Evolutionary conservation across 2,888 invertebrate species (phyloP).

Genomic region (Trachelus tabidus): DNA sequence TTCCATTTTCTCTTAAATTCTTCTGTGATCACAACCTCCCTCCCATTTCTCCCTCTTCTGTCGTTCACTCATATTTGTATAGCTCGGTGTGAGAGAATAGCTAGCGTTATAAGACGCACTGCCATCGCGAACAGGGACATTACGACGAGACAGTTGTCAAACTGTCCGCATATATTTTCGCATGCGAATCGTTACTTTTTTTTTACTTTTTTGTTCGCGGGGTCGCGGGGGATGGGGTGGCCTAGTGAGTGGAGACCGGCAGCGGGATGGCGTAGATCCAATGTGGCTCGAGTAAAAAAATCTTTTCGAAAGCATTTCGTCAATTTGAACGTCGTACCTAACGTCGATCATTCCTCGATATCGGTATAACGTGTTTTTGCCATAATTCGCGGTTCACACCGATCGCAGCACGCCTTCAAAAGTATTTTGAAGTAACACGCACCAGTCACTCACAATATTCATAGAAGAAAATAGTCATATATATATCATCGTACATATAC

Average conservation of each 20-base stretch:
- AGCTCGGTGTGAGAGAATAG: conserved; percentile 53
- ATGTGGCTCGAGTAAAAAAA: neutral
- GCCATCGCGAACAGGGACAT: conserved; percentile 21
- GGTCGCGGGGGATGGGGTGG: neutral
- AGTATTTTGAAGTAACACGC: conserved; percentile 42
- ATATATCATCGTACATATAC: conserved; percentile 33
- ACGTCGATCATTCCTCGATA: neutral
- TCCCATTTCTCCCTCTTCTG: conserved; percentile 9
- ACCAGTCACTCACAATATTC: conserved; percentile 55
- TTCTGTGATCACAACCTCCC: neutral
- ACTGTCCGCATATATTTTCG: neutral
- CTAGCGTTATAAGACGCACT: conserved; percentile 29
- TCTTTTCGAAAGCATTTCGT: neutral
- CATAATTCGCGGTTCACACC: conserved; percentile 10
- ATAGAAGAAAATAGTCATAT: conserved; percentile 62
- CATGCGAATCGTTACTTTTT: neutral
- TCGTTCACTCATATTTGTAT: conserved; percentile 41
- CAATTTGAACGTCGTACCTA: neutral
- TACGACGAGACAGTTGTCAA: conserved; percentile 22
- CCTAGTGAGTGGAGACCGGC: conserved; percentile 13
- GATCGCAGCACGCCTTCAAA: conserved; percentile 27
- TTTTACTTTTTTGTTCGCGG: neutral
- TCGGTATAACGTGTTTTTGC: neutral
- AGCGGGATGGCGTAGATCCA: conserved; percentile 22
- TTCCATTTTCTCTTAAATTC: neutral